Percentiles rank a stretch among this genome's conserved stretches.
Conservation (phyloP, 2,113 vertebrate genomes). For the Hydrolagus affinis region DNA sequence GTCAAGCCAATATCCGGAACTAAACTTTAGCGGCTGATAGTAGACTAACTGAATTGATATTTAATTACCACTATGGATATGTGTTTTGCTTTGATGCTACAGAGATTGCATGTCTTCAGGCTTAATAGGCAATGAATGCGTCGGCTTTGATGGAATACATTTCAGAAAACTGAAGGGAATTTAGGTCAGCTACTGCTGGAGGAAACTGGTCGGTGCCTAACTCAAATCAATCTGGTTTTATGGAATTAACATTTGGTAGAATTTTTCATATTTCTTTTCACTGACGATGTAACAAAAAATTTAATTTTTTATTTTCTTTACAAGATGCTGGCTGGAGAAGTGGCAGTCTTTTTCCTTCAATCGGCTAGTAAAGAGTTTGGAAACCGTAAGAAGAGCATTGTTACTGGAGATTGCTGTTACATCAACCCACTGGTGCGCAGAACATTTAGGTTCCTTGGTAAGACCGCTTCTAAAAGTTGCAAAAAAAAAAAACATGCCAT, state of each 20-base stretch:
- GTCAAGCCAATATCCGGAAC: too few relatives aligned
- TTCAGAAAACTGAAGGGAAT: not conserved
- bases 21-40: too few relatives aligned
- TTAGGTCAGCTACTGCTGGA: not conserved
- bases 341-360: constrained; percentile 89
- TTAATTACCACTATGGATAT: too few relatives aligned
- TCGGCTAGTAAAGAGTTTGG: constrained; percentile 92
- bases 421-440: constrained; percentile 91
- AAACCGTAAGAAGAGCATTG: constrained; percentile 85
- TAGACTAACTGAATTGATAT: too few relatives aligned
- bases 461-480: constrained; percentile 40
- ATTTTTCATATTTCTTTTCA: not conserved
- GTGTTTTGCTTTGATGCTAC: too few relatives aligned
- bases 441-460: constrained; percentile 91
- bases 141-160: not conserved
- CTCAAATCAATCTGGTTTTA: not conserved
- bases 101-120: not conserved
- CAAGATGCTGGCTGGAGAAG: constrained; percentile 90
- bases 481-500: not conserved
- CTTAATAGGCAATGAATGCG: not conserved
- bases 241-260: not conserved
- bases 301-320: constrained; percentile 42
- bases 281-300: not conserved
- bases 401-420: constrained; percentile 95
- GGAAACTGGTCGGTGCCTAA: not conserved